These are phyloP conservation scores for Dendrophyllia cribrosa DNA, from an alignment of 64 coral and sea anemone genomes.

Conservation along the genomic window DNA sequence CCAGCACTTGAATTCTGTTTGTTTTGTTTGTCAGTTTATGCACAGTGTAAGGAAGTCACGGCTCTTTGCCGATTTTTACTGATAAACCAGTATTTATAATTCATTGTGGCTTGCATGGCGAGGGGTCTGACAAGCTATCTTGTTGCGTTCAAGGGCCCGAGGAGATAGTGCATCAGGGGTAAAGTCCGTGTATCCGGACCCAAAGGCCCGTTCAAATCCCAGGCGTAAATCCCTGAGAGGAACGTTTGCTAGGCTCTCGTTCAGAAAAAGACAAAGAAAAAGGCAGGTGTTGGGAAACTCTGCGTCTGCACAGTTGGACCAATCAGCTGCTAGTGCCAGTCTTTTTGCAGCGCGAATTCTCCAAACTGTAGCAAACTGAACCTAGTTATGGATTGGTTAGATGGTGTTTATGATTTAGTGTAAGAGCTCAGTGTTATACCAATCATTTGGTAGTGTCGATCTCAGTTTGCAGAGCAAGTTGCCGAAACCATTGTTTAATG, in stretches of 20 bases:
- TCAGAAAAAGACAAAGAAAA: conserved; percentile 74
- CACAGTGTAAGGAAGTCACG: conserved; percentile 54
- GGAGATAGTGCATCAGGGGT: conserved; percentile 50
- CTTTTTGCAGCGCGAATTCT: neutral
- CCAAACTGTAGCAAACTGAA: neutral
- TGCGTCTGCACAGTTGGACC: conserved; percentile 42
- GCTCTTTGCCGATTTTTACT: neutral
- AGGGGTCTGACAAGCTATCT: conserved; percentile 77
- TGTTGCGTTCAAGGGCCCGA: conserved; percentile 85
- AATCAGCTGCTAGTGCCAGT: conserved; percentile 21
- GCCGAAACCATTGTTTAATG: neutral
- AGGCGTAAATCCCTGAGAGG: conserved; percentile 70
- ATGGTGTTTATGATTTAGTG: neutral
- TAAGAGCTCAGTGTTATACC: neutral
- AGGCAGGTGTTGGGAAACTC: conserved; percentile 72
- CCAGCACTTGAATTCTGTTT: conserved; percentile 19
- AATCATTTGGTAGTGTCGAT: neutral
- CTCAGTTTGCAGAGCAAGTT: neutral
- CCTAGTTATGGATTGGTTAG: neutral
- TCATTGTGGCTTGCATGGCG: conserved; percentile 40
- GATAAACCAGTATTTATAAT: neutral
- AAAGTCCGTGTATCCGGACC: conserved; percentile 76
- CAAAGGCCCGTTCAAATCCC: conserved; percentile 62
- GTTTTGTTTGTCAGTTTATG: neutral
- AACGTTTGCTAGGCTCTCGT: conserved; percentile 80